Evolutionary conservation across 2,888 invertebrate genomes (phyloP).

Genomic region (Allophyes oxyacanthae): DNA sequence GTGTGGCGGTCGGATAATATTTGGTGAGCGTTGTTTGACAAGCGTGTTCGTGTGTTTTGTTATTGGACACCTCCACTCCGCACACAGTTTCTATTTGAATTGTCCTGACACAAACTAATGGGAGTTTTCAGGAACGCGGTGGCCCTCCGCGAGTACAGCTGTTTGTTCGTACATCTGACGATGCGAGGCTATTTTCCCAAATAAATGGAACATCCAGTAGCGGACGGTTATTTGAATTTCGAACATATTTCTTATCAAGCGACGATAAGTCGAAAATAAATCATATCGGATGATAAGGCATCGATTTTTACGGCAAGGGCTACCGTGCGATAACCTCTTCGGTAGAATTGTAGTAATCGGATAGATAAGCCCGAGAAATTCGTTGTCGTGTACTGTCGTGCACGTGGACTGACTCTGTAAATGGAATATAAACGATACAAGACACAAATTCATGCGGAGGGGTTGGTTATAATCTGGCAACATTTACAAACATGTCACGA

Average conservation of each 20-base stretch:
- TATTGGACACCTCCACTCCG: slow-evolving; percentile 85
- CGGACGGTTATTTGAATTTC: slow-evolving; percentile 63
- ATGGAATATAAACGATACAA: slow-evolving; percentile 74
- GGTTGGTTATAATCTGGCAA: slow-evolving; percentile 73
- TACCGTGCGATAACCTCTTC: slow-evolving; percentile 83
- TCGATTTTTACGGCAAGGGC: slow-evolving; percentile 74
- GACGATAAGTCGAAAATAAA: slow-evolving; percentile 77
- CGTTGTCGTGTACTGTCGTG: slow-evolving; percentile 62
- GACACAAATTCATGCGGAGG: slow-evolving; percentile 73
- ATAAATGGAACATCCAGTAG: slow-evolving; percentile 67
- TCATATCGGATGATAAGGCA: slow-evolving; percentile 78
- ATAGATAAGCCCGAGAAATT: slow-evolving; percentile 77
- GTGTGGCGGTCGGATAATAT: slow-evolving; percentile 83
- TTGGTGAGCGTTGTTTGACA: slow-evolving; percentile 85
- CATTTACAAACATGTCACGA: slow-evolving; percentile 84
- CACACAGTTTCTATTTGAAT: slow-evolving; percentile 82
- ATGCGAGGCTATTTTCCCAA: slow-evolving; percentile 54
- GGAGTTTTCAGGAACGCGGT: slow-evolving; percentile 75
- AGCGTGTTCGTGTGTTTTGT: slow-evolving; percentile 86
- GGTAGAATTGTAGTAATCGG: slow-evolving; percentile 74
- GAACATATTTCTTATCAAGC: slow-evolving; percentile 68
- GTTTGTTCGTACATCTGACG: slow-evolving; percentile 70
- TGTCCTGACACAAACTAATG: slow-evolving; percentile 74
- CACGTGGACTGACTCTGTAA: slow-evolving; percentile 78
- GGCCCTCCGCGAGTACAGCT: slow-evolving; percentile 56